These are phyloP conservation scores for Oreochromis spilurus DNA, from an alignment of 2,113 vertebrate species.

Conservation along the genomic window DNA sequence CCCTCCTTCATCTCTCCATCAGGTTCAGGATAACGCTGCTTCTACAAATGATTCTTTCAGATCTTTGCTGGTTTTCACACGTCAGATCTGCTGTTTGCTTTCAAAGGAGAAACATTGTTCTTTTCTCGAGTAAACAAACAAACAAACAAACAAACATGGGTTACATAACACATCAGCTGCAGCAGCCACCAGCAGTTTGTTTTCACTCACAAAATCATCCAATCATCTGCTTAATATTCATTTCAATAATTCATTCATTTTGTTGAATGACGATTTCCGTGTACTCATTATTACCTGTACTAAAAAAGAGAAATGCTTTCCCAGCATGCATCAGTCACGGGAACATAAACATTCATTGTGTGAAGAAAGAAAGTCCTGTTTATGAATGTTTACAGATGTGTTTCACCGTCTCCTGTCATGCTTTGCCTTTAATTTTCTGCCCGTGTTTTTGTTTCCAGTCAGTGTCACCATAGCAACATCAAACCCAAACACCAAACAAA, in stretches of 20 bases:
- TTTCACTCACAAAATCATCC: neutral
- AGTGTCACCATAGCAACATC: conserved; percentile 30
- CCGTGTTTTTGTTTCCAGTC: conserved; percentile 13
- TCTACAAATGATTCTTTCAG: neutral
- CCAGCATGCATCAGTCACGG: neutral
- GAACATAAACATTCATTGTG: neutral
- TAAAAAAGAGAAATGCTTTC: neutral
- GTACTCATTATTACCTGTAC: neutral
- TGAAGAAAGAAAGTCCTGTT: neutral
- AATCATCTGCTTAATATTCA: neutral
- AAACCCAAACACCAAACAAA: conserved; percentile 42
- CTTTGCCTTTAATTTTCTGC: neutral
- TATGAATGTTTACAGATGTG: conserved; percentile 15
- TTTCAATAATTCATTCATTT: neutral
- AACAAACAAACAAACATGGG: neutral
- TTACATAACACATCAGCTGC: neutral
- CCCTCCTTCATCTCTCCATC: neutral
- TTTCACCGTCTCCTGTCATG: neutral
- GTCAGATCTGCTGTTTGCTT: neutral
- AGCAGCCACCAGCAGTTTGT: neutral
- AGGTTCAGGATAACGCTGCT: neutral
- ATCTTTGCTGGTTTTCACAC: neutral
- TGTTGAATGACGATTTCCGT: neutral
- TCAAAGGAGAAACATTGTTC: neutral
- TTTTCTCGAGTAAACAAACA: neutral